Evolutionary conservation across 2,797 vertebrate species (phyloP), one percentile per base, ranked within the genome.

Genomic region (Cirrhinus molitorella): DNA sequence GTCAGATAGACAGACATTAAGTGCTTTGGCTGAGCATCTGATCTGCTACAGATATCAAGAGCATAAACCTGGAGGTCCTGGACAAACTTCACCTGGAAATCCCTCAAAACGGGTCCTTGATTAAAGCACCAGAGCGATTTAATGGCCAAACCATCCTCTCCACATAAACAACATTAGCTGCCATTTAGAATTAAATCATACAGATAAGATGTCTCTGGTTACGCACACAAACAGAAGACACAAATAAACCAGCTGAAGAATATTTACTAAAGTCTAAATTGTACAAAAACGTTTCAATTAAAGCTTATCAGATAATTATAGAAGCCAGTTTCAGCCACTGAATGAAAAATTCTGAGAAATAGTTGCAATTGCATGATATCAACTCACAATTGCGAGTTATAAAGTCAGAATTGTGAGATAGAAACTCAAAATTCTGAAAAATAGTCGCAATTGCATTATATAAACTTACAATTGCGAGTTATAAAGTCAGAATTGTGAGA

Each of bases 1-100:
- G 31, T 34, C 31, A 34, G 3, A 40, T 17, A n/a, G 10, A 67
- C n/a, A 25, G 5, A 70, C 21, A 11, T 10, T 4, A 5, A 28
- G 23, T 9, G 23, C 45, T 31, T 51, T 72, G 70, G 45, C 49
- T 8, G 49, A 55, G 49, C 49, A 37, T 37, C 49, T n/a, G 71
- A 74, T 74, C 72, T 74, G 72, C 51, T 74, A 9, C 21, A 17
- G 72, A 57, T n/a, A 57, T 74, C 57, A 74, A 57, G 51, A 74
- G 72, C 21, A 1, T 7, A 53, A 51, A 53, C 19, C 72, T 23
- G 45, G 45, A 71, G 45, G 45, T 28, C 25, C 43, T 49, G 47
- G 28, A 8, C 31, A 9, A 13, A 55, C 31, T 68, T 68, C 66
- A 68, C 37, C 66, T 68, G 66, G 21, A 68, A 23, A 43, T 5